These are phyloP conservation scores for Sardina pilchardus DNA, from an alignment of 2,113 vertebrate species.

Conservation along the genomic window DNA sequence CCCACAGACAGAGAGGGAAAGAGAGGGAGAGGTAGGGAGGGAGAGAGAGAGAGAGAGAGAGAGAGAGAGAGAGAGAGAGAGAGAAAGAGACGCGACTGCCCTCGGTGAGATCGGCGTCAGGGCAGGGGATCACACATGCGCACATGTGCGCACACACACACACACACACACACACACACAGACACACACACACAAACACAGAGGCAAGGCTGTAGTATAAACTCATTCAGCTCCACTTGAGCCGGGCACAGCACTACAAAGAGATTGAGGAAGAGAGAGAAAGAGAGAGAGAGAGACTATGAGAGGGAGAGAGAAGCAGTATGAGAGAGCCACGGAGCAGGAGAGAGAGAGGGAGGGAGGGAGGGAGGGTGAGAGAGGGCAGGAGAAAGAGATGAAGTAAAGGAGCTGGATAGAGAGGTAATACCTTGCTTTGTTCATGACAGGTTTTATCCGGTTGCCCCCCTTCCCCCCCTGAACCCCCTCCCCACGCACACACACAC, in stretches of 20 bases:
- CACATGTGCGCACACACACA: no score
- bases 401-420: neutral
- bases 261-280: neutral
- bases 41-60: no score
- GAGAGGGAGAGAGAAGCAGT: neutral
- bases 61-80: no score
- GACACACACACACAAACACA: neutral
- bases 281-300: neutral
- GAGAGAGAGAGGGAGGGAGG: neutral
- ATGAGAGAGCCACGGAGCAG: neutral
- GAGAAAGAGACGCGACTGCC: no score
- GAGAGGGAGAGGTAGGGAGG: no score
- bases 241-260: neutral
- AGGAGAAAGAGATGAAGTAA: neutral
- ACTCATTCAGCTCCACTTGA: neutral
- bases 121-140: no score
- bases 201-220: neutral
- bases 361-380: neutral
- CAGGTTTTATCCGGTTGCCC: neutral
- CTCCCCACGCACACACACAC: no score
- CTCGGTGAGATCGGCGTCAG: no score
- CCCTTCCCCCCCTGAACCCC: neutral
- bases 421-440: constrained; percentile 21
- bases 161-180: neutral
- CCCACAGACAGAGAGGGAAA: no score